phyloP scores from a whole-genome alignment of 2,888 invertebrate genomes.

The Bembecia ichneumoniformis region DNA sequence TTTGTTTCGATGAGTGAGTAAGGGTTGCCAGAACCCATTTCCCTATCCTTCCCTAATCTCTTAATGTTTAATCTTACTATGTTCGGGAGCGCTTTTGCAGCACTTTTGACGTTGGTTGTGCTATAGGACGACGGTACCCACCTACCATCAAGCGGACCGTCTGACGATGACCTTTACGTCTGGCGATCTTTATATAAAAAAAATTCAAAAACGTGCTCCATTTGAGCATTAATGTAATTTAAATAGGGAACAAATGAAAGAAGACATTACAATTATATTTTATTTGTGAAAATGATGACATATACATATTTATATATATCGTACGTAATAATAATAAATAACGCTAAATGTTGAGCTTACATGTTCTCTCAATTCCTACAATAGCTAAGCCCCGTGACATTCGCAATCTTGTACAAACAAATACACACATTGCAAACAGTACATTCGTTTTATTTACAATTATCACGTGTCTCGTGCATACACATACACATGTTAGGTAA shows the following conservation, averaged over 20 bases:
- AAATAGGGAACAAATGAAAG: background rate
- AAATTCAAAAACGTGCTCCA: no score
- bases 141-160: no score
- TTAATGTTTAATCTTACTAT: no score
- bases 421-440: conserved; percentile 23
- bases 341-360: conserved; percentile 50
- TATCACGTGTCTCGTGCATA: background rate
- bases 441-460: conserved; percentile 33
- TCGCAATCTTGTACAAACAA: conserved; percentile 26
- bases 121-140: no score
- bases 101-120: no score
- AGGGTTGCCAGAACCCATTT: no score
- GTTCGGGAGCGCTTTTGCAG: no score
- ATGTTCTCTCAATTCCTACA: conserved; percentile 66
- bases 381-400: conserved; percentile 52
- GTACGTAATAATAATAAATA: conserved; percentile 5
- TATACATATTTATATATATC: conserved; percentile 18
- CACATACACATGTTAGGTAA: background rate
- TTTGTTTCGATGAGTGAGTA: no score
- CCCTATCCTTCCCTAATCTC: no score
- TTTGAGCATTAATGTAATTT: background rate
- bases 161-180: no score
- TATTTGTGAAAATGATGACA: conserved; percentile 63
- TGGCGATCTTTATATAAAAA: no score
- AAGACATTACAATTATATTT: conserved; percentile 44